A percentile compares a stretch with the other conserved stretches of the same genome.
Conservation (phyloP, 1,140 invertebrate genomes). For the Apolygus lucorum region DNA sequence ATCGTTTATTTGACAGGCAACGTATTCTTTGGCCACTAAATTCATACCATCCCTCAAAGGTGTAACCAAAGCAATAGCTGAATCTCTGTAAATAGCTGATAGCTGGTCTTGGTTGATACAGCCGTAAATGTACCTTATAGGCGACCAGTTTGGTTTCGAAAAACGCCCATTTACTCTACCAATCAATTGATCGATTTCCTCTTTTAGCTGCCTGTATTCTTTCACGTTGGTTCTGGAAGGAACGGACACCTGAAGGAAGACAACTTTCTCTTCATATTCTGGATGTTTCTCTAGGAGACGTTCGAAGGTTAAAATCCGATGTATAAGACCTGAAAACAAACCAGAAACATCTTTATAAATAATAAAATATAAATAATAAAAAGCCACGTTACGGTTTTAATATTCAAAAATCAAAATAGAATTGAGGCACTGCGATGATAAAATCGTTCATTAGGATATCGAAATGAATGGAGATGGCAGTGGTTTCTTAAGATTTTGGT, state of each 20-base stretch:
- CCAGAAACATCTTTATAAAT: too few species aligned
- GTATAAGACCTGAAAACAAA: constrained; percentile 49
- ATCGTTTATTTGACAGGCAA: constrained; percentile 81
- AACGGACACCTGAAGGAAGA: constrained; percentile 77
- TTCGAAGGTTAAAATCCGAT: constrained; percentile 76
- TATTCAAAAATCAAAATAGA: too few species aligned
- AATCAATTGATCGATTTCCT: constrained; percentile 83
- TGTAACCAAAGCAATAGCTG: constrained; percentile 76
- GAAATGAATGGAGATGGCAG: too few species aligned
- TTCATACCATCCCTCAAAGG: constrained; percentile 88
- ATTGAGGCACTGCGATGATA: too few species aligned
- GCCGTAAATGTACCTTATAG: constrained; percentile 83
- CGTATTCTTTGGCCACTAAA: constrained; percentile 86
- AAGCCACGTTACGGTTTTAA: too few species aligned
- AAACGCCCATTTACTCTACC: constrained; percentile 79
- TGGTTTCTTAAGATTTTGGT: too few species aligned
- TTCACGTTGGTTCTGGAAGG: constrained; percentile 82
- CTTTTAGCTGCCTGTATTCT: constrained; percentile 83
- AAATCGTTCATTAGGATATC: too few species aligned
- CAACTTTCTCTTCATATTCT: constrained; percentile 72
- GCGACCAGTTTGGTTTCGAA: constrained; percentile 82
- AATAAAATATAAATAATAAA: too few species aligned
- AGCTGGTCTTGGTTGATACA: constrained; percentile 78
- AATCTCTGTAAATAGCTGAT: constrained; percentile 74
- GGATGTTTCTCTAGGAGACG: constrained; percentile 74